Percentiles rank a stretch among this genome's conserved stretches.
Conservation (phyloP, 2,797 vertebrate species). For the Coreius guichenoti region DNA sequence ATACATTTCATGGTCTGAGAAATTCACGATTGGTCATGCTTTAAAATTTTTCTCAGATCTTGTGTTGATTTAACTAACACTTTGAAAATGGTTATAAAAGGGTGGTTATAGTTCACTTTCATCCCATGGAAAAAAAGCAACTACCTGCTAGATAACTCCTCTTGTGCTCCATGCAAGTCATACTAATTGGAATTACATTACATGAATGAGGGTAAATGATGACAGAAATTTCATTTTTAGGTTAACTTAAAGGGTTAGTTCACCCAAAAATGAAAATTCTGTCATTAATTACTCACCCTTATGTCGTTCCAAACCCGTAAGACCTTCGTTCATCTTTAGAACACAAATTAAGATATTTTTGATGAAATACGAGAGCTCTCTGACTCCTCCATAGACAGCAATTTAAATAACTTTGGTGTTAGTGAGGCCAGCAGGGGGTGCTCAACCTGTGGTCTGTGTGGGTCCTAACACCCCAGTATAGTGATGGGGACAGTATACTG, state of each 20-base stretch:
- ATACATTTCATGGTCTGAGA: neutral
- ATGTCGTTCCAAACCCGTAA: too few relatives aligned
- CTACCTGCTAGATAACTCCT: neutral
- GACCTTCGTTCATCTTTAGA: too few relatives aligned
- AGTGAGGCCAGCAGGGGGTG: too few relatives aligned
- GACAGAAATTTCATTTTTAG: neutral
- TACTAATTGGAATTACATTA: neutral
- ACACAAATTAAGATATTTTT: too few relatives aligned
- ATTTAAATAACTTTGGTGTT: too few relatives aligned
- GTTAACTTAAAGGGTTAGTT: neutral
- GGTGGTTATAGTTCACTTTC: neutral
- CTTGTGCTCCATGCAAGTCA: neutral
- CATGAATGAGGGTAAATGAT: neutral
- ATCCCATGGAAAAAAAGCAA: neutral
- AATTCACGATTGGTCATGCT: neutral
- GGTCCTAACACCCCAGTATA: too few relatives aligned
- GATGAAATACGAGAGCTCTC: too few relatives aligned
- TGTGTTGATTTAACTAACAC: neutral
- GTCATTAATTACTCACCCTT: too few relatives aligned
- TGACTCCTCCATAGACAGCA: too few relatives aligned
- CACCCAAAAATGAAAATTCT: too few relatives aligned
- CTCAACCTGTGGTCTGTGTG: too few relatives aligned
- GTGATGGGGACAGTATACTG: too few relatives aligned
- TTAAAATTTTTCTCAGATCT: neutral
- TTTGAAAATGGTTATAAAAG: neutral